Percentiles rank a stretch among this genome's conserved stretches.
Evolutionary conservation across 2,797 vertebrate species (phyloP).

Genomic region (Semotilus atromaculatus): DNA sequence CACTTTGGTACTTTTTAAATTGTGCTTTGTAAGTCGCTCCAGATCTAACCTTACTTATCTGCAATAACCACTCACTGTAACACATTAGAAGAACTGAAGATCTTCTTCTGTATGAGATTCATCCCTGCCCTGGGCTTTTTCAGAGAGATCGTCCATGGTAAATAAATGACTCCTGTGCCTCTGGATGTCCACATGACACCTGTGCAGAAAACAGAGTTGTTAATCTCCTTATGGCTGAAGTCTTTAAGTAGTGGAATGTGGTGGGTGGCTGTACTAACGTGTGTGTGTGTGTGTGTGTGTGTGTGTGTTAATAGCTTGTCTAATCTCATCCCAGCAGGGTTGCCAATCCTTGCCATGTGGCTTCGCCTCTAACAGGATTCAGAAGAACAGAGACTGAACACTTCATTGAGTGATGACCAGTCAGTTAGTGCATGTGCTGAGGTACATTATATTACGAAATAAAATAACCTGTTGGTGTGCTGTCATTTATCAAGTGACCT

Average conservation of each 20-base stretch:
- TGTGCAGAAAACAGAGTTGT: conserved; percentile 31
- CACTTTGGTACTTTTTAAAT: too few relatives aligned
- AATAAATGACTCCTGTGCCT: background rate
- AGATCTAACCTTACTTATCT: too few relatives aligned
- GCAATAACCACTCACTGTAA: background rate
- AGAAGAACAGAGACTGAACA: conserved; percentile 53
- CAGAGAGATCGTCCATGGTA: background rate
- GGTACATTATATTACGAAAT: conserved; percentile 4
- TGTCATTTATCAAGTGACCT: background rate
- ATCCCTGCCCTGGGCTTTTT: background rate
- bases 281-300: conserved; percentile 31
- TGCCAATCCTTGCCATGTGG: conserved; percentile 56
- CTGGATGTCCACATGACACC: background rate
- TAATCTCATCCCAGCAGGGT: conserved; percentile 58
- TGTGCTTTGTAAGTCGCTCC: too few relatives aligned
- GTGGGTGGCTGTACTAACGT: conserved; percentile 15
- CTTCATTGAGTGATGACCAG: conserved; percentile 57
- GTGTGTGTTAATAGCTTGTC: conserved; percentile 52
- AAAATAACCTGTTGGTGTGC: background rate
- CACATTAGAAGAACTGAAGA: conserved; percentile 11
- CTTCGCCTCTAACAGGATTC: conserved; percentile 59
- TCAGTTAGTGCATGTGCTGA: background rate
- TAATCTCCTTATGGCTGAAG: conserved; percentile 32
- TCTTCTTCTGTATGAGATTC: background rate
- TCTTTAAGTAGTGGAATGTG: conserved; percentile 36